Conservation (phyloP, 2,797 vertebrate genomes). For the Florisuga fusca region DNA sequence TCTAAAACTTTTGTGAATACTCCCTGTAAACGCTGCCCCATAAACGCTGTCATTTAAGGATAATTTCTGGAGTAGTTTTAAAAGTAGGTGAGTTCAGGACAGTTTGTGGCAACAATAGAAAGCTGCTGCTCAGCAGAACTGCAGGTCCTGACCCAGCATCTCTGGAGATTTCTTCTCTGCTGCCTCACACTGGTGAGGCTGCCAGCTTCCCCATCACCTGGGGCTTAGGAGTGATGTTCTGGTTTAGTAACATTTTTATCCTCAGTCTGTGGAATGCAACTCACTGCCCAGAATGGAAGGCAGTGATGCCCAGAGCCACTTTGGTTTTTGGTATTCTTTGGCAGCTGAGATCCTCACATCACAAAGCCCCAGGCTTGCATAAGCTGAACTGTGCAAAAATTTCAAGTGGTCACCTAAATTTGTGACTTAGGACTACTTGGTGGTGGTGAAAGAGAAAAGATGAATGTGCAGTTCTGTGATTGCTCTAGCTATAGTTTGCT, state of each 20-base stretch:
- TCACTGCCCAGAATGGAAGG: fast-evolving
- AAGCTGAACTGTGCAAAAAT: background rate
- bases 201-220: background rate
- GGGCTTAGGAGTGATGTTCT: background rate
- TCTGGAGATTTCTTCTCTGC: background rate
- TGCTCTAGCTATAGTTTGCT: background rate
- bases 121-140: background rate
- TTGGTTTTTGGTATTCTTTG: background rate
- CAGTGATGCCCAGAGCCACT: background rate
- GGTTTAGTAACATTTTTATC: background rate
- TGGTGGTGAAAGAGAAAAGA: background rate
- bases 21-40: background rate
- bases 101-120: background rate
- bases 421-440: background rate
- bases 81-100: background rate
- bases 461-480: background rate
- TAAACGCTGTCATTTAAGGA: background rate
- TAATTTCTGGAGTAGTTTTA: background rate
- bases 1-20: background rate
- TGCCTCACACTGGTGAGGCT: background rate
- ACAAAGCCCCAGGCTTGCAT: background rate
- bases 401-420: background rate
- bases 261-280: background rate
- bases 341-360: background rate
- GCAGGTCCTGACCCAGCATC: background rate